A percentile compares a stretch with the other conserved stretches of the same genome.
Conservation (phyloP, 1,140 invertebrate genomes). For the Eumaeus atala region DNA sequence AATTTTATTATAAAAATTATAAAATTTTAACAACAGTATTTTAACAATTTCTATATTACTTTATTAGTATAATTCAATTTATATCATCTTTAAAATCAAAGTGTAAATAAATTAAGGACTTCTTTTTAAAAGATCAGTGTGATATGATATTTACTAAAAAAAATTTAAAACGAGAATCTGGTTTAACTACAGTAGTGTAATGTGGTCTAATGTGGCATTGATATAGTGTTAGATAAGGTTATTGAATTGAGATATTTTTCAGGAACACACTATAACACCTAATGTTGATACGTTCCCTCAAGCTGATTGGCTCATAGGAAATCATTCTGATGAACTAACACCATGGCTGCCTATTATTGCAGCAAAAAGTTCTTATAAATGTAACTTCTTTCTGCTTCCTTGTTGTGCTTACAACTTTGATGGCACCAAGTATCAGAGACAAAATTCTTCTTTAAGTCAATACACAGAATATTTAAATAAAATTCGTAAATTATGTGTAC, state of each 20-base stretch:
- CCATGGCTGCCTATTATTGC: slow-evolving; percentile 98
- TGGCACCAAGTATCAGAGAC: slow-evolving; percentile 86
- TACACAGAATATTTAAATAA: slow-evolving; percentile 92
- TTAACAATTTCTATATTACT: too few relatives aligned
- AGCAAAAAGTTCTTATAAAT: slow-evolving; percentile 79
- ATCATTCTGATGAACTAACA: slow-evolving; percentile 98
- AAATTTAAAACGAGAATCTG: not conserved
- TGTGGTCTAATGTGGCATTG: too few relatives aligned
- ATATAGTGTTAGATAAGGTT: too few relatives aligned
- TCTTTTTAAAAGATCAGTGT: not conserved
- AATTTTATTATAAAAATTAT: slow-evolving; percentile 6
- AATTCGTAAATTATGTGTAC: slow-evolving; percentile 79
- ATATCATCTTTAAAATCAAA: too few relatives aligned
- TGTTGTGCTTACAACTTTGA: slow-evolving; percentile 96
- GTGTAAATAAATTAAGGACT: too few relatives aligned
- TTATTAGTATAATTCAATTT: too few relatives aligned
- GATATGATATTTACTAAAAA: slow-evolving; percentile 7
- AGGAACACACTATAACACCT: slow-evolving; percentile 81
- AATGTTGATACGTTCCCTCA: slow-evolving; percentile 81
- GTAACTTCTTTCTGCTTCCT: slow-evolving; percentile 92
- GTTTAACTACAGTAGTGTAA: too few relatives aligned
- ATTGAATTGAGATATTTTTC: slow-evolving; percentile 28
- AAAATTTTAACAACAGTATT: not conserved
- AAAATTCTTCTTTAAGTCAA: slow-evolving; percentile 79
- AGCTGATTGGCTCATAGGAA: slow-evolving; percentile 97